Evolutionary conservation across 2,888 invertebrate species (phyloP).

Genomic region (Phania funesta): DNA sequence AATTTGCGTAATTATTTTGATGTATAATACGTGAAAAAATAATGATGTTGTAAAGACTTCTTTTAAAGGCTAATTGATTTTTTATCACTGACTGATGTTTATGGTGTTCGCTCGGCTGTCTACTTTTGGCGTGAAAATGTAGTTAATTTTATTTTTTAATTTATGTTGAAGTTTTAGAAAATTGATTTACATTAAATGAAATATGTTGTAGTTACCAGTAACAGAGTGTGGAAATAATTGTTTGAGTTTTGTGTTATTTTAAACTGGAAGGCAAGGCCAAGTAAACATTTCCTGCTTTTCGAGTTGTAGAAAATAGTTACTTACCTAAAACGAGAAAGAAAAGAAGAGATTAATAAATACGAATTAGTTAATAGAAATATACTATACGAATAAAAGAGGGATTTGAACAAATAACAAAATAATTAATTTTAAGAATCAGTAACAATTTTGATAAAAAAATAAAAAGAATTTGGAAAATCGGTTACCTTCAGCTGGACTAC

Average conservation of each 20-base stretch:
- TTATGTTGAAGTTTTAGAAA: neutral
- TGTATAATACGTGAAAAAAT: neutral
- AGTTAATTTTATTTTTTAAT: neutral
- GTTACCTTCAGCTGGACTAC: too few species aligned
- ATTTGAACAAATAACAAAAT: neutral
- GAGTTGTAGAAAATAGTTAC: neutral
- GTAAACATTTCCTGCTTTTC: neutral
- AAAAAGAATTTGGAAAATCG: too few species aligned
- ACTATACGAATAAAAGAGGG: neutral
- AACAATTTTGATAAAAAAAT: too few species aligned
- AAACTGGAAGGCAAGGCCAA: neutral
- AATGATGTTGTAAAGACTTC: conserved; percentile 17
- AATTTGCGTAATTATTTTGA: conserved; percentile 59
- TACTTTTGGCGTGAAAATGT: neutral
- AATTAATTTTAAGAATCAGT: too few species aligned
- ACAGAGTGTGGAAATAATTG: conserved; percentile 13
- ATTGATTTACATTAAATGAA: neutral
- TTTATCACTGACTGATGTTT: conserved; percentile 55
- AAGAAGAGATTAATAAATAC: neutral
- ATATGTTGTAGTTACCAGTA: conserved; percentile 22
- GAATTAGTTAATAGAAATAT: neutral
- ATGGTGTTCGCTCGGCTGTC: neutral
- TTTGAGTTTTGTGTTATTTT: neutral
- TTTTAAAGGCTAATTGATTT: conserved; percentile 57
- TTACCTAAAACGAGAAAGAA: conserved; percentile 60